A percentile compares a stretch with the other conserved stretches of the same genome.
Conservation (phyloP, 2,113 vertebrate species). For the Bathybates hornii region DNA sequence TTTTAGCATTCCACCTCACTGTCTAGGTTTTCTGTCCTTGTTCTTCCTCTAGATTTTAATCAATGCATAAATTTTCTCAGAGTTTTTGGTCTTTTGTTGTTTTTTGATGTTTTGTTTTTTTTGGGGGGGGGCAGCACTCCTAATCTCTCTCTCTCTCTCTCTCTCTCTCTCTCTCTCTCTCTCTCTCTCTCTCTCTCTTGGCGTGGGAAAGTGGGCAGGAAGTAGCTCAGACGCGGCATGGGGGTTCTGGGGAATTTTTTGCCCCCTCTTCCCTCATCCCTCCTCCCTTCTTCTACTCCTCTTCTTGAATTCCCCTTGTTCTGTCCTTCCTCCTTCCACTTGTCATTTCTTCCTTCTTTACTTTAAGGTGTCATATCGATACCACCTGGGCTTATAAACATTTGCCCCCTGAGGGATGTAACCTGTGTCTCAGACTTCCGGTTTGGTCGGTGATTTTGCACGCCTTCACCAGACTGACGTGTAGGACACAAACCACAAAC, state of each 20-base stretch:
- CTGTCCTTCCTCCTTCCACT: background rate
- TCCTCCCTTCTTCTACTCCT: background rate
- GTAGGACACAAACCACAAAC: background rate
- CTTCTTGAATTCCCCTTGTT: background rate
- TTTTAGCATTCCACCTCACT: background rate
- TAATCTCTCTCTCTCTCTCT: conserved; percentile 3
- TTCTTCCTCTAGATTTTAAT: background rate
- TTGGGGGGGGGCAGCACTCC: background rate
- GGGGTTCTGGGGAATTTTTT: conserved; percentile 39
- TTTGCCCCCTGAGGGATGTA: background rate
- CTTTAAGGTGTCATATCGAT: background rate
- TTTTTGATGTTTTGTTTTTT: background rate
- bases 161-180: background rate
- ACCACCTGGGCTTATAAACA: background rate
- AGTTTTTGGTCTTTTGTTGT: background rate
- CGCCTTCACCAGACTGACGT: background rate
- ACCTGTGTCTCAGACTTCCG: background rate
- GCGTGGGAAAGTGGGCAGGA: conserved; percentile 64
- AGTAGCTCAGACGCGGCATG: conserved; percentile 37
- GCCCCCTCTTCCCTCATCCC: background rate
- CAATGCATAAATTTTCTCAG: background rate
- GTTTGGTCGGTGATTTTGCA: conserved; percentile 4
- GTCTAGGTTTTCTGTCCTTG: background rate
- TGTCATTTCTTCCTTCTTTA: background rate
- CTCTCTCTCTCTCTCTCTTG: background rate